Evolutionary conservation across 2,888 invertebrate genomes (phyloP), one percentile per base, ranked within the genome.

Genomic region (Andrena camellia): DNA sequence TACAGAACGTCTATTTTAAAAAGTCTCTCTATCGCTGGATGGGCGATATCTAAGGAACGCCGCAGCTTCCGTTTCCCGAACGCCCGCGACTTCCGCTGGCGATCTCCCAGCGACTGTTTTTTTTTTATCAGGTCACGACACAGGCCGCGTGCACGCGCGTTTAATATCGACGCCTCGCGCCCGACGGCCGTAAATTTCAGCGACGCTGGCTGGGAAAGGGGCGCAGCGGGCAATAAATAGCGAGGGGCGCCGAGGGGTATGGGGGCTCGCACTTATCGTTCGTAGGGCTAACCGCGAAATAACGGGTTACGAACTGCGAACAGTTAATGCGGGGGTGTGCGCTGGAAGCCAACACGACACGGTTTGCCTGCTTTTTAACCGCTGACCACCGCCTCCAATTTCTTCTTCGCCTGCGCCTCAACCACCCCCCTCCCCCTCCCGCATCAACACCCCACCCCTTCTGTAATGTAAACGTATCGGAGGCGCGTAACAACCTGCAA

Each of bases 401-500:
- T 23, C 54, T 66, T 23, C 54, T 50, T 68, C 48, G 71, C 78
- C 77, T 72, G 3, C 52, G 8, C 29, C 73, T 17, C 33, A 42
- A 3, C 48, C 8, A n/a, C 48, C 50, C 52, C 23, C 23, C 20
- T 17, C 8, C 66, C 67, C 3, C 52, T 26, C 29, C 7, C 64
- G 66, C 4, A 35, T 23, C 13, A 4, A 42, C 42, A 29, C 20
- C 35, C 42, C 64, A 7, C 48, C 17, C 23, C 3, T 23, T 10
- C 50, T 60, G 52, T 78, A 82, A 85, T 86, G 85, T 82, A 88
- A 86, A 88, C 85, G 83, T 85, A 88, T 86, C 89, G 86, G 84
- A 87, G 86, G 83, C 87, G 86, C 83, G 85, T 87, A 88, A 89
- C 90, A 90, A 90, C 90, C 87, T 84, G 85, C 88, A 89, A 89